These are phyloP conservation scores for Gortyna flavago DNA, from an alignment of 2,888 invertebrate species.

Conservation along the genomic window DNA sequence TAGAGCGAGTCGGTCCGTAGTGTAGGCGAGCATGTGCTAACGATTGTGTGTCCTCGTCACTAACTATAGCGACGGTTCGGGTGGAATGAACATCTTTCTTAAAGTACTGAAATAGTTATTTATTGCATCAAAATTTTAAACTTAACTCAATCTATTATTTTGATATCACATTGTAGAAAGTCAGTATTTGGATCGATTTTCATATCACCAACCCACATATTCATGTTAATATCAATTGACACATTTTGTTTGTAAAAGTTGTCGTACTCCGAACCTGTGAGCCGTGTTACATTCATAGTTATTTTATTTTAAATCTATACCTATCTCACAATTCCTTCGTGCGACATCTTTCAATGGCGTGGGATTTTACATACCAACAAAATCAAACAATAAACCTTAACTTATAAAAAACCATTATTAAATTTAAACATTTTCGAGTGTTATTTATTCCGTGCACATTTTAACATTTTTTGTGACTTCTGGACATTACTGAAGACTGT, in stretches of 20 bases:
- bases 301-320: conserved; percentile 27
- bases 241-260: conserved; percentile 78
- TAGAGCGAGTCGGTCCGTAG: conserved; percentile 72
- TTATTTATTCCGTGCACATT: conserved; percentile 66
- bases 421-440: conserved; percentile 60
- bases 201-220: conserved; percentile 70
- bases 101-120: conserved; percentile 30
- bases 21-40: conserved; percentile 72
- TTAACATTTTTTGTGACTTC: conserved; percentile 66
- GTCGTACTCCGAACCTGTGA: conserved; percentile 67
- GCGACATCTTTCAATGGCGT: conserved; percentile 65
- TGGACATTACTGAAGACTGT: conserved; percentile 64
- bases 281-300: conserved; percentile 10
- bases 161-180: conserved; percentile 7
- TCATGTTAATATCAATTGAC: conserved; percentile 73
- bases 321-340: conserved; percentile 50
- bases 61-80: conserved; percentile 67
- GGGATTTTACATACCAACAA: conserved; percentile 63
- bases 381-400: conserved; percentile 58
- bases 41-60: conserved; percentile 71
- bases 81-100: conserved; percentile 66
- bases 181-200: conserved; percentile 68
- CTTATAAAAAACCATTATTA: conserved; percentile 57
- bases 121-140: conserved; percentile 15
- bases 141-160: conserved; percentile 19